These are phyloP conservation scores for Spatulosminthurus flaviceps DNA, from an alignment of 2,888 invertebrate genomes.

Conservation along the genomic window DNA sequence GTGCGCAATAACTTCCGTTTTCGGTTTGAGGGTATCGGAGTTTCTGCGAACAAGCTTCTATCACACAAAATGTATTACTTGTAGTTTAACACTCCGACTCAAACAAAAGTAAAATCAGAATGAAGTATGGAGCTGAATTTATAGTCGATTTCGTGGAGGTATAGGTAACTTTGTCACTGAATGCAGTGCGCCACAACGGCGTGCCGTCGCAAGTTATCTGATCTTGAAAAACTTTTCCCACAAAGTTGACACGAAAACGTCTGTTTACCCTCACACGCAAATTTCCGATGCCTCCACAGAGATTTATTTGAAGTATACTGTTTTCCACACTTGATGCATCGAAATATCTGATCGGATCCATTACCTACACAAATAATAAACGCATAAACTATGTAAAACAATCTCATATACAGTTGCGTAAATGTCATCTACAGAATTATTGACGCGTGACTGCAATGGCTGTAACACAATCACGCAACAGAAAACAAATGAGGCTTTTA, in stretches of 20 bases:
- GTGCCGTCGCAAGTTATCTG: constrained; percentile 55
- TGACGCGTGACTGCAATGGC: too few relatives aligned
- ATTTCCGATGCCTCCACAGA: constrained; percentile 58
- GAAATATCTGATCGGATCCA: constrained; percentile 42
- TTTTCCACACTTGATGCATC: constrained; percentile 54
- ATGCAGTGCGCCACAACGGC: constrained; percentile 51
- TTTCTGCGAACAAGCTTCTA: background rate
- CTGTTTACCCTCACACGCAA: constrained; percentile 56
- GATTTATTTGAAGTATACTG: constrained; percentile 57
- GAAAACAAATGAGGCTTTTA: too few relatives aligned
- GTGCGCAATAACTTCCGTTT: background rate
- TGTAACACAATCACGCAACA: too few relatives aligned
- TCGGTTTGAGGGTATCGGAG: background rate
- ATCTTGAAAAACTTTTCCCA: constrained; percentile 54
- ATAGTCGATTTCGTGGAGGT: background rate
- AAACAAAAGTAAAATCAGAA: background rate
- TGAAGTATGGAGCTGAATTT: background rate
- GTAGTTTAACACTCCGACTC: background rate
- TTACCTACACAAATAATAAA: too few relatives aligned
- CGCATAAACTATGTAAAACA: too few relatives aligned
- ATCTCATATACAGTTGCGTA: background rate
- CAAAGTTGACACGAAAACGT: constrained; percentile 52
- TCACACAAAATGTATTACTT: background rate
- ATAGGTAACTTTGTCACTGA: constrained; percentile 37
- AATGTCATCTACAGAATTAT: background rate